Evolutionary conservation across 2,113 vertebrate species (phyloP).

Genomic region (Mixornis gularis): DNA sequence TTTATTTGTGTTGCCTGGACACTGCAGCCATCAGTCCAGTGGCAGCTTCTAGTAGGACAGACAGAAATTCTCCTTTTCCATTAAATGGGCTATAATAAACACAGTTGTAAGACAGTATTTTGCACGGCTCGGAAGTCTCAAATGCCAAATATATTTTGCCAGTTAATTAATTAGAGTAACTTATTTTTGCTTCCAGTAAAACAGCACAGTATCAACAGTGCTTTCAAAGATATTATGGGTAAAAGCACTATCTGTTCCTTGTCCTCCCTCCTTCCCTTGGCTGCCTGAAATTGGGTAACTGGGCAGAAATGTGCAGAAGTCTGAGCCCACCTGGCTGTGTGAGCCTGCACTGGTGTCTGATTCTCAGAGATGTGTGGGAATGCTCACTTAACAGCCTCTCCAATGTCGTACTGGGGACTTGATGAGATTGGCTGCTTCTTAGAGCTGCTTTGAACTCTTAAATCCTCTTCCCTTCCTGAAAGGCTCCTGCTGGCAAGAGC

Average conservation of each 20-base stretch:
- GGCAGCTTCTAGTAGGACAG: neutral
- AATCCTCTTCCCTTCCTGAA: neutral
- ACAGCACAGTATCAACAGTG: neutral
- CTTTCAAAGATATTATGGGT: neutral
- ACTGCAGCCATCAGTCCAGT: neutral
- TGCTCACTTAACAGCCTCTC: neutral
- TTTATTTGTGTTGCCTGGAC: neutral
- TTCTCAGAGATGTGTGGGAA: neutral
- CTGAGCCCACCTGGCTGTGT: neutral
- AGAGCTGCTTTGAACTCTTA: neutral
- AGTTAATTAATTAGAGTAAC: neutral
- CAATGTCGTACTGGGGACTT: fast-evolving
- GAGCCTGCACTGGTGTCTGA: neutral
- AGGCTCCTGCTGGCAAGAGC: neutral
- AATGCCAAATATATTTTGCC: neutral
- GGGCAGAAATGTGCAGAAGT: neutral
- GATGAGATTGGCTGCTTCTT: neutral
- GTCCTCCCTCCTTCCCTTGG: neutral
- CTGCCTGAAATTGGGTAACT: neutral
- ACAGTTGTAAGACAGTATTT: neutral
- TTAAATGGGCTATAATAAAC: neutral
- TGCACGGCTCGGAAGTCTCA: neutral
- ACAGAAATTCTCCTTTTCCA: neutral
- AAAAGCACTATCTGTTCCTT: neutral
- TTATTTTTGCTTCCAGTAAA: neutral